phyloP scores from a whole-genome alignment of 23 tunicate species.

The Styela clava region DNA sequence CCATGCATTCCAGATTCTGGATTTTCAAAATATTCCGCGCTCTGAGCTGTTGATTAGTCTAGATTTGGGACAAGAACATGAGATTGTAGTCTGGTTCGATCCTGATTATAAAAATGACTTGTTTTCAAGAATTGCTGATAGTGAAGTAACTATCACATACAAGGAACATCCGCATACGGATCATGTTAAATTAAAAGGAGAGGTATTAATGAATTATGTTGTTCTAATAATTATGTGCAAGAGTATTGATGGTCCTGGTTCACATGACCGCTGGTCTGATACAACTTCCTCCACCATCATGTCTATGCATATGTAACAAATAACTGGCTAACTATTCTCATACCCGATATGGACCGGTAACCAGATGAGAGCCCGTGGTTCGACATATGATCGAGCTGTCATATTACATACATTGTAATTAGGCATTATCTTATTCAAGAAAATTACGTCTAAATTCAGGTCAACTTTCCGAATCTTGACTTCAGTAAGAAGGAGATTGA shows the following conservation, averaged over 20 bases:
- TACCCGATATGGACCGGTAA: no score
- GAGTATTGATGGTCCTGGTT: no score
- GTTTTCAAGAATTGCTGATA: slow-evolving; percentile 72
- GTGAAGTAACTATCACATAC: slow-evolving; percentile 68
- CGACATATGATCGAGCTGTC: no score
- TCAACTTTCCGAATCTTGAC: slow-evolving; percentile 91
- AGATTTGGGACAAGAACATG: slow-evolving; percentile 58
- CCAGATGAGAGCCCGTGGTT: no score
- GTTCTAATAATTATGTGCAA: neutral
- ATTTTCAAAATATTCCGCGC: slow-evolving; percentile 68
- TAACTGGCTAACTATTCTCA: no score
- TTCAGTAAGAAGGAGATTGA: slow-evolving; percentile 77
- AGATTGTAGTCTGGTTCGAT: slow-evolving; percentile 76
- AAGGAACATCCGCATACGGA: slow-evolving; percentile 89
- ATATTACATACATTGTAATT: no score
- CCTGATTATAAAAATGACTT: slow-evolving; percentile 85
- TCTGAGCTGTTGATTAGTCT: slow-evolving; percentile 49
- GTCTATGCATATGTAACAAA: no score
- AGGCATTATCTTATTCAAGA: no score
- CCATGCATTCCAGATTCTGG: slow-evolving; percentile 50
- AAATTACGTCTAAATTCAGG: slow-evolving; percentile 54
- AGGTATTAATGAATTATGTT: slow-evolving; percentile 51
- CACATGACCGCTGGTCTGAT: no score
- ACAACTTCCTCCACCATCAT: no score
- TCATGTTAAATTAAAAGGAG: slow-evolving; percentile 60